Conservation (phyloP, 2,797 vertebrate species). For the Lacerta agilis region DNA sequence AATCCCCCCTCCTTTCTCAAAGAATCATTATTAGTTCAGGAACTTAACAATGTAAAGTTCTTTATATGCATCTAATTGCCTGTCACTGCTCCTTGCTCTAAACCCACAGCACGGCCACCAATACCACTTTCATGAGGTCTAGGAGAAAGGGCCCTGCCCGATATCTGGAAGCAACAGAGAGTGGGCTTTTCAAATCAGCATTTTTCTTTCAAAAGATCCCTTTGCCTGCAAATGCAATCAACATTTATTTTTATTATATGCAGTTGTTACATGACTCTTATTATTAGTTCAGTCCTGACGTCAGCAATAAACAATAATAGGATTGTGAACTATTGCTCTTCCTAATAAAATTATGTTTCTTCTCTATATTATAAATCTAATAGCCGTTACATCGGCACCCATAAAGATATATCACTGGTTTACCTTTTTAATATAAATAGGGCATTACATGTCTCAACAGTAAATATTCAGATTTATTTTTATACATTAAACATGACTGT, state of each 20-base stretch:
- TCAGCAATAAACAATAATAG: slow-evolving; percentile 80
- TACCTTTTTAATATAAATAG: slow-evolving; percentile 78
- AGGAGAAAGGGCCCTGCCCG: not conserved
- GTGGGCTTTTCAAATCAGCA: not conserved
- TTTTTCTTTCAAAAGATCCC: slow-evolving; percentile 37
- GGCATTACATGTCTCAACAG: slow-evolving; percentile 66
- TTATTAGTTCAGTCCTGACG: slow-evolving; percentile 70
- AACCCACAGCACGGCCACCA: not conserved
- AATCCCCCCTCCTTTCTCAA: not conserved
- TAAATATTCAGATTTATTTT: slow-evolving; percentile 76
- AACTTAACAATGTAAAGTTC: not conserved
- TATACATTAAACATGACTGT: slow-evolving; percentile 69
- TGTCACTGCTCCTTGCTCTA: not conserved
- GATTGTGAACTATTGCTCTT: slow-evolving; percentile 78
- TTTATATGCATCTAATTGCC: not conserved
- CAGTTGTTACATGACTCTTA: slow-evolving; percentile 67
- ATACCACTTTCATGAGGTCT: not conserved
- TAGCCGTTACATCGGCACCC: slow-evolving; percentile 79
- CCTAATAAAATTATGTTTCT: slow-evolving; percentile 79
- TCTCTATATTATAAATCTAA: slow-evolving; percentile 77
- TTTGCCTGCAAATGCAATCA: slow-evolving; percentile 53
- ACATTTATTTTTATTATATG: slow-evolving; percentile 66
- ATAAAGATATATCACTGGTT: slow-evolving; percentile 76
- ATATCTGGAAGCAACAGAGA: not conserved
- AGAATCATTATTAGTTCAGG: not conserved